A percentile compares a stretch with the other conserved stretches of the same genome.
phyloP scores from a whole-genome alignment of 2,113 vertebrate species.

The Chelonoidis abingdonii region DNA sequence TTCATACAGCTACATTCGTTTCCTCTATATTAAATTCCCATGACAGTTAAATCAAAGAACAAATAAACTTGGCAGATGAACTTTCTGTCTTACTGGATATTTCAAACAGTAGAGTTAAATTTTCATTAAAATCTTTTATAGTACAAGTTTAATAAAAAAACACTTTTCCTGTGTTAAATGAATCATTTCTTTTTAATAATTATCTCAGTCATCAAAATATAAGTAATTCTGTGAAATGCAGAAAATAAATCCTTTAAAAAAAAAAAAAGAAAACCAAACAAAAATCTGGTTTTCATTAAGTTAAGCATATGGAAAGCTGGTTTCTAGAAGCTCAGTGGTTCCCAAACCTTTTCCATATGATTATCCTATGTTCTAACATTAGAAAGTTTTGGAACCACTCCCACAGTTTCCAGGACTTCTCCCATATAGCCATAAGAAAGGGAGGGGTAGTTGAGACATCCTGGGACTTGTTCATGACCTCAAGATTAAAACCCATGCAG shows the following conservation, averaged over 20 bases:
- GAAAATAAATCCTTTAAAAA: not conserved
- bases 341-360: not conserved
- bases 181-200: not conserved
- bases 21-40: not conserved
- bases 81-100: not conserved
- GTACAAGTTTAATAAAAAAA: not conserved
- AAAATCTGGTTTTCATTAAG: constrained; percentile 25
- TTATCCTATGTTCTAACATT: not conserved
- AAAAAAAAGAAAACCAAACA: not conserved
- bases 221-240: not conserved
- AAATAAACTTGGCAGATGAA: not conserved
- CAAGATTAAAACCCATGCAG: not conserved
- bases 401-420: not conserved
- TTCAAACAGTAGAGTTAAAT: not conserved
- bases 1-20: not conserved
- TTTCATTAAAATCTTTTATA: not conserved
- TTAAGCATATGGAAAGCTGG: not conserved
- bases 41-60: not conserved
- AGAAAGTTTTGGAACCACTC: not conserved
- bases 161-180: not conserved
- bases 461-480: not conserved
- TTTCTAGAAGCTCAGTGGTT: not conserved
- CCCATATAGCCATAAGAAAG: not conserved
- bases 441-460: not conserved
- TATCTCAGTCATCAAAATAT: not conserved